Percentiles rank a stretch among this genome's conserved stretches.
phyloP scores from a whole-genome alignment of 2,113 vertebrate genomes.

The Furnarius figulus region DNA sequence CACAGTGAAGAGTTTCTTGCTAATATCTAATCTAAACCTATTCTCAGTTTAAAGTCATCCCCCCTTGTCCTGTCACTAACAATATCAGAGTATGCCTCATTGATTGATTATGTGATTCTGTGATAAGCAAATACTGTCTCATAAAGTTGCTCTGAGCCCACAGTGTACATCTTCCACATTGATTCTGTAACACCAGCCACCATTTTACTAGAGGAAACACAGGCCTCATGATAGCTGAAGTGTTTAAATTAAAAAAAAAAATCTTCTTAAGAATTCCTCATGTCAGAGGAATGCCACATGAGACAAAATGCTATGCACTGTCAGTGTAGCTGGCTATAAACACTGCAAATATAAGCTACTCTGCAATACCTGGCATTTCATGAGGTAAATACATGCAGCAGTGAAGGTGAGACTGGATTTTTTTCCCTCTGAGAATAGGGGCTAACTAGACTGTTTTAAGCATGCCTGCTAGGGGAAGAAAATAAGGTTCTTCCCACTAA shows the following conservation, averaged over 20 bases:
- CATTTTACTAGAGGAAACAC: background rate
- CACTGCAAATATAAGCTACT: background rate
- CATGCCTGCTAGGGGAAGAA: background rate
- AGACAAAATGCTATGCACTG: background rate
- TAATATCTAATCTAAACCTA: background rate
- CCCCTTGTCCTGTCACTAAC: background rate
- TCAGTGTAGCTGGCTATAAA: background rate
- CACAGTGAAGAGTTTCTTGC: background rate
- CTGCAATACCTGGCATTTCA: background rate
- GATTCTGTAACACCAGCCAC: background rate
- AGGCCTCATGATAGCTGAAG: background rate
- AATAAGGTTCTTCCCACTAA: background rate
- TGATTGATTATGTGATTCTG: background rate
- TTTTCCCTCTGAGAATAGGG: background rate
- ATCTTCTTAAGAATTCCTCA: background rate
- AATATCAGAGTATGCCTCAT: background rate
- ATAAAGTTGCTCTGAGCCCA: background rate
- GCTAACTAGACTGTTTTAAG: background rate
- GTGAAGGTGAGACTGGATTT: background rate
- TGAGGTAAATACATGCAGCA: background rate
- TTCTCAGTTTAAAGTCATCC: background rate
- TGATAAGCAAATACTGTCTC: background rate
- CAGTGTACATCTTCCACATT: background rate
- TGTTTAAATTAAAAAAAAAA: background rate
- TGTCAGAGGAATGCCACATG: background rate